Base-by-base conservation (phyloP, 2,113 vertebrate genomes). In the Ophthalmolycus amberensis region DNA sequence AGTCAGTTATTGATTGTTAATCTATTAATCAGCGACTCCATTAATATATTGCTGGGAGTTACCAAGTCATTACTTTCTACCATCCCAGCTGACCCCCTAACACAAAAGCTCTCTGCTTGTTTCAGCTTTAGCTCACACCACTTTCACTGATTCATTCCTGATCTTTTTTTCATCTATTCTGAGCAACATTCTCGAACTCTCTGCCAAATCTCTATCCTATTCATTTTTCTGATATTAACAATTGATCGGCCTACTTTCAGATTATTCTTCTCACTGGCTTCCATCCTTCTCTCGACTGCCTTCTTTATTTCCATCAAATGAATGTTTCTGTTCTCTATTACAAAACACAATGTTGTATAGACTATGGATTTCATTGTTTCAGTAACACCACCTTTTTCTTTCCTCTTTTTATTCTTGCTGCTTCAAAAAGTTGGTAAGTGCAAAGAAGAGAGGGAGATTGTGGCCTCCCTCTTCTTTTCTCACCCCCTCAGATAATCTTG, bases 341-440 rank as follows among this genome's bases (percentile, higher is more conserved):
- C 38, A 65, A 68, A 76, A 79, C 78, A 78, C 40, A 71, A 3
- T 59, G 40, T 73, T 65, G 54, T 56, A 48, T 0, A 38, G 77
- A 0, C 27, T 67, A 50, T 83, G 59, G 27, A 64, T 86, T 71
- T 78, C 9, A 50, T 50, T 40, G 64, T 68, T 73, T 52, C 50
- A 81, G n/a, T 92, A 90, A 90, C 74, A 15, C 18, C 32, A 16
- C 54, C n/a, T 78, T 70, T 65, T 75, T 79, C 5, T 81, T 71
- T 89, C 32, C 40, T 69, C 0, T n/a, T 4, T 12, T 80, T 70
- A 52, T 73, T 78, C 66, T 44, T 63, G 76, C 72, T 84, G 84
- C 89, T 42, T 83, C 84, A n/a, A 83, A 93, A 82, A 93, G 90
- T 89, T 64, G 90, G 90, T 91, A 90, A 90, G 91, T 93, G 79